phyloP scores from a whole-genome alignment of 2,888 invertebrate species.

The Rhorus exstirpatorius region DNA sequence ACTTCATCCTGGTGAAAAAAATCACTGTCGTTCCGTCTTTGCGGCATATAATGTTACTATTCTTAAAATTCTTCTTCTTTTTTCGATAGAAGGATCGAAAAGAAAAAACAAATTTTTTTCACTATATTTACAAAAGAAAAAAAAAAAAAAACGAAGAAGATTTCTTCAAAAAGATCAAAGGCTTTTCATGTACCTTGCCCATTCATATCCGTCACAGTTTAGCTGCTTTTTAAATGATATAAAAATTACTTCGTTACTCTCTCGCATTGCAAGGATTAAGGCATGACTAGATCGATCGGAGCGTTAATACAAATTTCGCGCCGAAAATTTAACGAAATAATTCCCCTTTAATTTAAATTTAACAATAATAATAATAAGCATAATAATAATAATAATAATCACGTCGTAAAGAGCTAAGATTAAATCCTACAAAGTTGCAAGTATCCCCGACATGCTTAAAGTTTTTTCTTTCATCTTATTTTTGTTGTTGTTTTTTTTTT shows the following conservation, averaged over 20 bases:
- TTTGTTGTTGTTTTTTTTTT: neutral
- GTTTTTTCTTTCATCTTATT: neutral
- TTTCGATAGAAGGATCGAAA: too few species aligned
- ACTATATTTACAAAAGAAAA: neutral
- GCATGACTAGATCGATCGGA: conserved; percentile 72
- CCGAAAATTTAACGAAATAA: conserved; percentile 41
- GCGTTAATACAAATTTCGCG: conserved; percentile 65
- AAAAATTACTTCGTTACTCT: conserved; percentile 57
- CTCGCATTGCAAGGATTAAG: conserved; percentile 62
- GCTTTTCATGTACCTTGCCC: conserved; percentile 37
- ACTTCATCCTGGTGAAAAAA: too few species aligned
- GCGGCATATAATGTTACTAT: too few species aligned
- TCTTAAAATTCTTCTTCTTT: too few species aligned
- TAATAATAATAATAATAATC: conserved; percentile 51
- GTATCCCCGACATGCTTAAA: conserved; percentile 13
- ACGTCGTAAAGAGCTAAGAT: conserved; percentile 53
- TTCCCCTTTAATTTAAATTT: conserved; percentile 32
- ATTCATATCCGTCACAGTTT: conserved; percentile 57
- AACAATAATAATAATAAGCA: conserved; percentile 18
- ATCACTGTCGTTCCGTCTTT: too few species aligned
- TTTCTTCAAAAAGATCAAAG: neutral
- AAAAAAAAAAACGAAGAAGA: neutral
- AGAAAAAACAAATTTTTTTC: neutral
- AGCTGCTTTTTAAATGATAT: conserved; percentile 68
- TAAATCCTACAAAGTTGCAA: conserved; percentile 49